Evolutionary conservation across 2,113 vertebrate species (phyloP), one percentile per base, ranked within the genome.

Genomic region (Erythrocercus mccallii): DNA sequence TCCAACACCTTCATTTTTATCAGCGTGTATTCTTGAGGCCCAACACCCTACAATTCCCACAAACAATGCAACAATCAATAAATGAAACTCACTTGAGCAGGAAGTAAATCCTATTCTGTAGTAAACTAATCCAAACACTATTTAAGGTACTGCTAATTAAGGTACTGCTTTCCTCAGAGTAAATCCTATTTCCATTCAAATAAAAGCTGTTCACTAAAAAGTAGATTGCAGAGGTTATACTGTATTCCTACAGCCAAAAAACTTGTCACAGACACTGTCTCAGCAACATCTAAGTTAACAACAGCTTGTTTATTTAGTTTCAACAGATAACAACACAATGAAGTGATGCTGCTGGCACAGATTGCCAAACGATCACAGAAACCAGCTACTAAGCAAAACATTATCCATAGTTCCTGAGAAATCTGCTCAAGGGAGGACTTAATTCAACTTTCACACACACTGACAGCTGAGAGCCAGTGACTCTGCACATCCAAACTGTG

Each of bases 1-100:
- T 99, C 99, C 48, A 99, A 95, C 33, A 99, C 97, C 97, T 99
- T 99, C 98, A 99, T 98, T 98, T 99, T 99, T 91, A 99, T 97
- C 35, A 99, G 98, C 0, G 99, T 99, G 76, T 99, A 99, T 94
- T 99, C 99, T 80, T 99, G 99, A 95, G 99, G 99, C 77, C 99
- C 99, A 21, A 99, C 98, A 95, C 99, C 99, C 99, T 99, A 82
- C 19, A 82, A 88, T 94, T 57, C 86, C 89, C 81, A 92, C 31
- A 81, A 72, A 95, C 12, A 97, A 68, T 13, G 42, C 33, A 95
- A 81, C 20, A 83, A 69, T 96, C 31, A 95, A 9, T 40, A 81
- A 6, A 28, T 4, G 27, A 50, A 80, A 81, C 7, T n/a, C 37
- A 72, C 47, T 72, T 40, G 11, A 37, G 54, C 66, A 91, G 30